Base-by-base conservation (phyloP, 2,113 vertebrate species). In the Edolisoma coerulescens region DNA sequence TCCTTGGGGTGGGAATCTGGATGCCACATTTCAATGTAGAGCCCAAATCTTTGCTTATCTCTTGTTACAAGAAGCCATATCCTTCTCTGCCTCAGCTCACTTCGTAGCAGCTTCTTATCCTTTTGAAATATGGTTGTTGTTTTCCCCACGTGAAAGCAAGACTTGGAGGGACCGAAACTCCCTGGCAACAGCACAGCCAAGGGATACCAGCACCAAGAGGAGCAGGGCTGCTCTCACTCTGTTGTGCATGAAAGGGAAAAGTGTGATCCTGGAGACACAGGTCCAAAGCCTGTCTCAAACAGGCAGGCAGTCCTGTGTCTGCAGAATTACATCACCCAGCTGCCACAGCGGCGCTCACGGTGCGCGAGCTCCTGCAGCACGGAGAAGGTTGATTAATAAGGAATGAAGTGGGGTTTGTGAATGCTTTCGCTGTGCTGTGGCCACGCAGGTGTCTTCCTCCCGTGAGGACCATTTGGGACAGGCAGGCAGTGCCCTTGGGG, bases 381-480 rank as follows among this genome's bases (percentile, higher is more conserved):
- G 2, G 53, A 53, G 83, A 26, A 20, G 42, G 61, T 1, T 68
- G 80, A 21, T 68, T 10, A 54, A 53, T 37, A 41, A 10, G 71
- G 41, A 32, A 56, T 53, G 8, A 68, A 68, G 30, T 3, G 6
- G 13, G 44, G 1, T 45, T 65, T 78, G 65, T 30, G 54, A 30
- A 7, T 13, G 1, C 5, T 42, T 24, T 27, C 5, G 0, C 45
- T 16, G 21, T 26, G 27, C 74, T 54, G 5, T 0, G 30, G 44
- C 50, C 22, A 13, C 5, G 1, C 39, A 20, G 54, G 30, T 39
- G 60, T 18, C 27, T 42, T 57, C 39, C 17, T 70, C 9, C 64
- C 1, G 0, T 3, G 28, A 33, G 65, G 7, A 45, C 8, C 21
- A 0, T 5, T 45, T 21, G 50, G 67, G 57, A 65, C 2, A 7